phyloP scores from a whole-genome alignment of 2,113 vertebrate species.

The Oncorhynchus keta region DNA sequence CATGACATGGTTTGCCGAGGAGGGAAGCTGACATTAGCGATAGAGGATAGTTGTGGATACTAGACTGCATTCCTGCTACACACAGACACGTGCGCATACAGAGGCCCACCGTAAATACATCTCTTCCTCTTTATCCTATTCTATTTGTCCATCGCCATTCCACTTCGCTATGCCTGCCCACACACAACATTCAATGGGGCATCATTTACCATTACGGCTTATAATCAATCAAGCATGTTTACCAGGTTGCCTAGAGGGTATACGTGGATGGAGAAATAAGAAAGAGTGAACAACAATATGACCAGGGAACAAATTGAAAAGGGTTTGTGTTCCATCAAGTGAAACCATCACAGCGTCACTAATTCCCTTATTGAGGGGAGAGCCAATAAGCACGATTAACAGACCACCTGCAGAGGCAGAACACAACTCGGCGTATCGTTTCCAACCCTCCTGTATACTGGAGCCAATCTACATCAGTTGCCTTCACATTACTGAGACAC shows the following conservation, averaged over 20 bases:
- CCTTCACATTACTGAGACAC: background rate
- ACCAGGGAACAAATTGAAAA: slow-evolving; percentile 12
- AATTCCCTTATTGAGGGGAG: slow-evolving; percentile 10
- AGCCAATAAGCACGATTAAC: slow-evolving; percentile 16
- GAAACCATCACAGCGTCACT: slow-evolving; percentile 6
- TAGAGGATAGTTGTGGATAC: background rate
- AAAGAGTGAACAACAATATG: slow-evolving; percentile 5
- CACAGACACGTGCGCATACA: slow-evolving; percentile 19
- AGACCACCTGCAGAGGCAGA: slow-evolving; percentile 4
- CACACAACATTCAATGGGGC: background rate
- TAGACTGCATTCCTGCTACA: background rate
- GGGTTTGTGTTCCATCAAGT: background rate
- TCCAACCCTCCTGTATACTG: background rate
- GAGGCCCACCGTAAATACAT: background rate
- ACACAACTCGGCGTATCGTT: background rate
- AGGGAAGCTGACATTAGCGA: background rate
- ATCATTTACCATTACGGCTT: slow-evolving; percentile 4
- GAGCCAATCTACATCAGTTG: background rate
- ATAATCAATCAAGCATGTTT: slow-evolving; percentile 12
- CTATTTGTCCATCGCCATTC: background rate
- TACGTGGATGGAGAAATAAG: background rate
- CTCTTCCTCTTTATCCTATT: too few species aligned
- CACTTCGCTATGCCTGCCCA: background rate
- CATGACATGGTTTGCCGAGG: background rate
- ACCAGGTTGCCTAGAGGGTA: background rate